These are phyloP conservation scores for Paralvinella palmiformis DNA, from an alignment of 1,140 invertebrate species.

Conservation along the genomic window DNA sequence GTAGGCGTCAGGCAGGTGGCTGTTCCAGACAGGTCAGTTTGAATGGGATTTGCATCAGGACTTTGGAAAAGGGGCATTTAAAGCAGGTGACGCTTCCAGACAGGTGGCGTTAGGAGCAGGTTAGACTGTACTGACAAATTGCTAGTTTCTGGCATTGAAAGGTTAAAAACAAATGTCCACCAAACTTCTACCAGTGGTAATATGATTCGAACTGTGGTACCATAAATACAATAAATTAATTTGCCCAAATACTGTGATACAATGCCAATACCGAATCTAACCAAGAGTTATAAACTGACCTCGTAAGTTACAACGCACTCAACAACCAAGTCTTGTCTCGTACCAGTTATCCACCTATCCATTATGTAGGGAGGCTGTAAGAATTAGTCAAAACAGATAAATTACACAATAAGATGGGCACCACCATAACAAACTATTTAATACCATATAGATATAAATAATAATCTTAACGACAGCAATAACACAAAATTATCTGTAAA, in stretches of 20 bases:
- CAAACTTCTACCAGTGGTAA: background rate
- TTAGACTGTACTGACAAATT: background rate
- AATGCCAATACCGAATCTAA: background rate
- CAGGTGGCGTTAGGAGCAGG: too few species aligned
- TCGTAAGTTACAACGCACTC: slow-evolving; percentile 46
- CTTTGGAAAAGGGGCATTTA: too few species aligned
- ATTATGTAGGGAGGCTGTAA: slow-evolving; percentile 47
- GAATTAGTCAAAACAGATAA: background rate
- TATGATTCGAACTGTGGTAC: background rate
- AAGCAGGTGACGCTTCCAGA: too few species aligned
- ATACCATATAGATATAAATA: background rate
- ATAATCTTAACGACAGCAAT: background rate
- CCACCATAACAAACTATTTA: background rate
- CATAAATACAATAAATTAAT: background rate
- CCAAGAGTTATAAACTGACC: slow-evolving; percentile 28
- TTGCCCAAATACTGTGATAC: background rate
- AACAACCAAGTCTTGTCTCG: slow-evolving; percentile 33
- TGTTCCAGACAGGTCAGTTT: too few species aligned
- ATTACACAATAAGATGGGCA: background rate
- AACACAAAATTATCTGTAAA: background rate
- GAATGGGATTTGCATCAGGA: too few species aligned
- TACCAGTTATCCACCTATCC: slow-evolving; percentile 45
- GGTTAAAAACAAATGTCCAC: background rate
- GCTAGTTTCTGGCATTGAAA: background rate
- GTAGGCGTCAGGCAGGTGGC: too few species aligned